Evolutionary conservation across 53 echinoderm and acorn worm species (phyloP).

Genomic region (Crossaster papposus): DNA sequence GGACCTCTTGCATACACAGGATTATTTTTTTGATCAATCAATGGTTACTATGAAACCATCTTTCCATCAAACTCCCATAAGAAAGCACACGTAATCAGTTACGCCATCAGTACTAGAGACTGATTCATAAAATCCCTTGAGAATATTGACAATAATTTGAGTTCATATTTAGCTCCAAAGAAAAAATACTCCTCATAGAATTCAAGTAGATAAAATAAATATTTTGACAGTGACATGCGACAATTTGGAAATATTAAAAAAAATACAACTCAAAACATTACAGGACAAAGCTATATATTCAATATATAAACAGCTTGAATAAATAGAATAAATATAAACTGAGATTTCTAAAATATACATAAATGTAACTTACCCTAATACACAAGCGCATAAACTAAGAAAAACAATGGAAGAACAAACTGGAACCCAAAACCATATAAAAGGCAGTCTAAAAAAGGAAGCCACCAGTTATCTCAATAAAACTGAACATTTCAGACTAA

Average conservation of each 20-base stretch:
- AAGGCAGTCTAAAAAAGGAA: neutral
- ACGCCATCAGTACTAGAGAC: too few relatives aligned
- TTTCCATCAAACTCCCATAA: too few relatives aligned
- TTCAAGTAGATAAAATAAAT: constrained; percentile 18
- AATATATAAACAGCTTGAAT: neutral
- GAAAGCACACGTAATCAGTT: too few relatives aligned
- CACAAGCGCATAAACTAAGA: neutral
- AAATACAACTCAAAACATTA: constrained; percentile 7
- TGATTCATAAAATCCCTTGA: too few relatives aligned
- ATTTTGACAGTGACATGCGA: neutral
- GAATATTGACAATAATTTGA: too few relatives aligned
- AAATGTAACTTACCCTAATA: neutral
- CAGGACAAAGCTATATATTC: neutral
- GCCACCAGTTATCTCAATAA: too few relatives aligned
- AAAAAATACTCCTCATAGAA: neutral
- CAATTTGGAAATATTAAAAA: constrained; percentile 33
- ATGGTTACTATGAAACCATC: too few relatives aligned
- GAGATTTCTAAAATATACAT: neutral
- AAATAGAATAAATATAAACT: too few relatives aligned
- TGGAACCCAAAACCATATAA: neutral
- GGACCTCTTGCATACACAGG: too few relatives aligned
- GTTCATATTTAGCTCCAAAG: neutral
- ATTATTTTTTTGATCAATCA: too few relatives aligned
- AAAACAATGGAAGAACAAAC: neutral
- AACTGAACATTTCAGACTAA: too few relatives aligned